Conservation (phyloP, 2,113 vertebrate genomes). For the Hippocampus abdominalis region DNA sequence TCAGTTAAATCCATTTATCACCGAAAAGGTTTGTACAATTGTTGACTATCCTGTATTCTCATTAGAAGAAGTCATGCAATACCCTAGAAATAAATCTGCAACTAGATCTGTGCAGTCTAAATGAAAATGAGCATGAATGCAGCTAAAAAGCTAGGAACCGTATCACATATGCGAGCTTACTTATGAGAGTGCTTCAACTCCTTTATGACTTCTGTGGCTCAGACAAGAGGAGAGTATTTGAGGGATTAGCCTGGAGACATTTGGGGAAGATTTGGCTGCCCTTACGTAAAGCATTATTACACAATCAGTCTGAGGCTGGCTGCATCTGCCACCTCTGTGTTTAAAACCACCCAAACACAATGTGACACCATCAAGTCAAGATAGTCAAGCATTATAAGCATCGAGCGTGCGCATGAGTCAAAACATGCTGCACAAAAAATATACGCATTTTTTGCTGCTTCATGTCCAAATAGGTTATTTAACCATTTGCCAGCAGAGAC, state of each 20-base stretch:
- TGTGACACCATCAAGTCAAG: conserved; percentile 25
- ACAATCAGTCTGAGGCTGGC: conserved; percentile 53
- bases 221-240: conserved; percentile 20
- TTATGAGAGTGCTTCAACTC: not conserved
- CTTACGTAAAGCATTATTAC: conserved; percentile 60
- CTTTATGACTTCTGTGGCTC: not conserved
- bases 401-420: not conserved
- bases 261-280: conserved; percentile 34
- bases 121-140: conserved; percentile 38
- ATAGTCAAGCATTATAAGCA: conserved; percentile 3
- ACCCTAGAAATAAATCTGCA: conserved; percentile 18
- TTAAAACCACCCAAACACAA: conserved; percentile 1
- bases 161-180: no score
- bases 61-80: not conserved
- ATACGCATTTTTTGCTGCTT: not conserved
- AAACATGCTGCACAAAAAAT: not conserved
- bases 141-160: not conserved
- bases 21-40: not conserved
- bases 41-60: not conserved
- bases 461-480: conserved; percentile 31
- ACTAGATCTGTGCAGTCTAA: conserved; percentile 34
- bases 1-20: not conserved
- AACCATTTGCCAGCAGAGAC: conserved; percentile 14
- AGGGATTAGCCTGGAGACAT: conserved; percentile 45
- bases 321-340: conserved; percentile 40